Evolutionary conservation across 2,888 invertebrate species (phyloP), one percentile per base, ranked within the genome.

Genomic region (Coleophora deauratella): DNA sequence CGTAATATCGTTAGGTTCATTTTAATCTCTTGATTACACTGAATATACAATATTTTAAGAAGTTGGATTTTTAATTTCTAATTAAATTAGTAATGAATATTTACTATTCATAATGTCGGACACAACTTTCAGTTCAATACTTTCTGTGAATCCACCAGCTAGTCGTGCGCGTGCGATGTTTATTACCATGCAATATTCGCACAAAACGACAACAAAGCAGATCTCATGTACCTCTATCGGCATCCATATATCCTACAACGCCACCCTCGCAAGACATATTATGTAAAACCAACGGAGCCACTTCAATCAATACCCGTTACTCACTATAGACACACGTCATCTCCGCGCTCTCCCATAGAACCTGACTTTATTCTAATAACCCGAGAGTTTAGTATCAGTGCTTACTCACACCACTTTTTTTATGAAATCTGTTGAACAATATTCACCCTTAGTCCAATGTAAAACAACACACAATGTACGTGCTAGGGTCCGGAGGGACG

Each of bases 271-370:
- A 73, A 77, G 79, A 79, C 72, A 78, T 80, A 81, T 84, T 82
- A 85, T 85, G 84, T 85, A 84, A 81, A 84, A 79, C 75, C 77
- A 77, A 81, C 80, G 73, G 77, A 81, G 71, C 75, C 80, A 78
- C 84, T 80, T 81, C 84, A 85, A 85, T 85, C 84, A 84, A 85
- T 85, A 85, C 77, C 68, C 73, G 78, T 76, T 76, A 80, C 6
- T 21, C 21, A 21, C 79, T 78, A 72, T 75, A 79, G 73, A 39
- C 36, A 74, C 21, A 78, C 80, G 73, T 76, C 76, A 79, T 72
- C 65, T 50, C 40, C 40, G 50, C 38, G 21, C 21, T 21, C 14
- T 37, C 50, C 49, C 40, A 43, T 54, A 37, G 78, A 62, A 68
- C 47, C 46, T 44, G 46, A 59, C 74, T 54, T 51, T 79, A 68